Percentiles rank a stretch among this genome's conserved stretches.
phyloP scores from a whole-genome alignment of 2,888 invertebrate genomes.

The Epinotia demarniana region DNA sequence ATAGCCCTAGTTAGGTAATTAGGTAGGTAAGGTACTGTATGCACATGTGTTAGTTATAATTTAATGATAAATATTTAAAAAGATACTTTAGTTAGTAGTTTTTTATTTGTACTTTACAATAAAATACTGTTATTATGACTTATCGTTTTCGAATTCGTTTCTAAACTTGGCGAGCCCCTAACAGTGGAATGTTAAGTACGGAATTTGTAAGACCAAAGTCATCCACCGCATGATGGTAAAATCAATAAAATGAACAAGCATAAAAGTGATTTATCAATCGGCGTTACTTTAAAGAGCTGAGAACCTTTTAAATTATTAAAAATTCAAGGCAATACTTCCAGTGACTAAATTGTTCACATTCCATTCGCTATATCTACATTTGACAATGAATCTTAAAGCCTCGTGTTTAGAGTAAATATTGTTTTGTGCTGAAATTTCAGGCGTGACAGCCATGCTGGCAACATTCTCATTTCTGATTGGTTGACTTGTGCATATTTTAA shows the following conservation, averaged over 20 bases:
- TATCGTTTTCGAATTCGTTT: not conserved
- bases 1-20: too few species aligned
- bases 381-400: not conserved
- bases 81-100: too few species aligned
- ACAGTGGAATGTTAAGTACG: not conserved
- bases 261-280: not conserved
- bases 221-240: not conserved
- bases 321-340: slow-evolving; percentile 55
- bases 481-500: slow-evolving; percentile 17
- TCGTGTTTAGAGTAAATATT: slow-evolving; percentile 49
- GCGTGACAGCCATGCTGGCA: slow-evolving; percentile 44
- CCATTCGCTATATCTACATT: slow-evolving; percentile 28
- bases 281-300: slow-evolving; percentile 1
- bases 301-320: slow-evolving; percentile 46
- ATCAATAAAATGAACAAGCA: too few species aligned
- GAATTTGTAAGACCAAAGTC: not conserved
- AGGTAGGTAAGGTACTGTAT: too few species aligned
- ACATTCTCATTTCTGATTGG: slow-evolving; percentile 43
- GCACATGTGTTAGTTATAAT: too few species aligned
- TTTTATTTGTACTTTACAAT: too few species aligned
- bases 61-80: too few species aligned
- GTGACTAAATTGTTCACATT: slow-evolving; percentile 53
- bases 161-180: not conserved
- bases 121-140: too few species aligned
- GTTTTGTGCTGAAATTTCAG: slow-evolving; percentile 25